phyloP scores from a whole-genome alignment of 2,797 vertebrate species.

The Masticophis lateralis region DNA sequence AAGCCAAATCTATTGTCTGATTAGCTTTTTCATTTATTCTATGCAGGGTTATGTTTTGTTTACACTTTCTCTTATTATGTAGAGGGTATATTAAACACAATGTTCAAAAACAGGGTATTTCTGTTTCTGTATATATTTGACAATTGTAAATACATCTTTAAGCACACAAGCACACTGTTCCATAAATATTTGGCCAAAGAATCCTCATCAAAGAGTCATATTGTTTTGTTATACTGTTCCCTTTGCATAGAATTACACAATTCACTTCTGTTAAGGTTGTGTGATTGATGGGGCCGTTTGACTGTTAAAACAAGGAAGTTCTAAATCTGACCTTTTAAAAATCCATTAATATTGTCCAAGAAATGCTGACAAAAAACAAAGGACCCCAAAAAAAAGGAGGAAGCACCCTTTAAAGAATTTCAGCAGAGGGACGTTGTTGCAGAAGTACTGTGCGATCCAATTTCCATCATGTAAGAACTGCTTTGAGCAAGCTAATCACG shows the following conservation, averaged over 20 bases:
- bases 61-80: not conserved
- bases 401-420: not conserved
- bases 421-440: not conserved
- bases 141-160: not conserved
- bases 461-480: not conserved
- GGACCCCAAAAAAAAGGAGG: not conserved
- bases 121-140: not conserved
- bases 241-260: not conserved
- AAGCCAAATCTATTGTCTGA: not conserved
- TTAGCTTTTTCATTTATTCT: not conserved
- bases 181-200: not conserved
- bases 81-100: not conserved
- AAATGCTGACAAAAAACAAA: not conserved
- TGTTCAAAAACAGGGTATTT: not conserved
- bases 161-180: not conserved
- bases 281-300: not conserved
- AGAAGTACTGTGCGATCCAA: not conserved
- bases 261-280: not conserved
- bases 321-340: not conserved
- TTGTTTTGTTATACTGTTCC: not conserved
- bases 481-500: not conserved
- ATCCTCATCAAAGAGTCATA: not conserved
- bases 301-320: not conserved
- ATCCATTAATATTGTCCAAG: not conserved
- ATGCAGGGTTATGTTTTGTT: not conserved